Evolutionary conservation across 23 tunicate species (phyloP), one percentile per base, ranked within the genome.

Genomic region (Ascidia mentula): DNA sequence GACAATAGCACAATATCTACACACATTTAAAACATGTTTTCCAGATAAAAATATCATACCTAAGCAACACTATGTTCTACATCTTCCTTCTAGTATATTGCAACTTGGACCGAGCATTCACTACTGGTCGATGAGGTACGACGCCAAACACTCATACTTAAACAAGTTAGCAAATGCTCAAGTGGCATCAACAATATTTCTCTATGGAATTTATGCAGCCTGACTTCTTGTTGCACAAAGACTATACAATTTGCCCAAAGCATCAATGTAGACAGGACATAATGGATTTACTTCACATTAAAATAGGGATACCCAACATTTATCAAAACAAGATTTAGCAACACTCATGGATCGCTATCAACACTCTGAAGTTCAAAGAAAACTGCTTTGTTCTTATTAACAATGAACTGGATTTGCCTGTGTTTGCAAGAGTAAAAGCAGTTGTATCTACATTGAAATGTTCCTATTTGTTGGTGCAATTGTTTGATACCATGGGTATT

Each of bases 61-160:
- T n/a, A 74, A 74, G 30, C 78, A 74, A 18, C 78, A 74, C 30
- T 74, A 74, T 18, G 46, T 74, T 6, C 1, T 74, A 1, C 78
- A 74, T 18, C 34, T 74, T 3, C 78, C 78, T 5, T 5, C 40
- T 15, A 39, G 53, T 35, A 74, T 74, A 5, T 38, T 8, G 59
- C 46, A 39, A 39, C 59, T 74, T 33, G 78, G 78, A 5, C 78
- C 78, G 1, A 71, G 1, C 32, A 36, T 71, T 7, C 35, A 71
- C 9, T 71, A 20, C 32, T 71, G 74, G 74, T 28, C 74, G 18
- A 71, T 71, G 74, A 5, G 74, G 1, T 71, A 28, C 30, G 74
- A 71, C 18, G 74, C 74, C 34, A 71, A 71, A 36, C 74, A 71
- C 13, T 34, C 39, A 3, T 71, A 71, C 39, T 71, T 71, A 28